Base-by-base conservation (phyloP, 2,797 vertebrate species). In the Tokudaia tokunoshimensis region DNA sequence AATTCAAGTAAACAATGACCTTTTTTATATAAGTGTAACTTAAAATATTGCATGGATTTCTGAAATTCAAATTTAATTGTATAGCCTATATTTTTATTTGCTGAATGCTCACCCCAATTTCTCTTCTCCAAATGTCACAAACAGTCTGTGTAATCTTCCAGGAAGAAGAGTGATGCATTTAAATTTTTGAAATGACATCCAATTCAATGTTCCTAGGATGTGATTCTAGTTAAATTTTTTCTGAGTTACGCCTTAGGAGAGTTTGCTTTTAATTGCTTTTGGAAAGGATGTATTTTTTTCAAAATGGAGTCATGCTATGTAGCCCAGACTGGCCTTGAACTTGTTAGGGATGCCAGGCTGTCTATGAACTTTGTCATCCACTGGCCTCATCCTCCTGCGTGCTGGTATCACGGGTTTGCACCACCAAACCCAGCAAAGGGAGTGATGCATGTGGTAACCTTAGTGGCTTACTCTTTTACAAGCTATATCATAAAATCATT, bases 31-130 rank as follows among this genome's bases (percentile, higher is more conserved):
- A n/a, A 72, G 1, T 90, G n/a, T 61, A 87, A 82, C n/a, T 63
- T 93, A 81, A 88, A 88, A 63, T 83, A 82, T 63, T 65, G 3
- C 34, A 84, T 92, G 74, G 34, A 75, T 65, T 93, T 89, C 22
- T 92, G 61, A 94, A 89, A 87, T 87, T 70, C 26, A 74, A 20
- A 92, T 89, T 89, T 89, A 89, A 89, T 34, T 76, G 17, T 20
- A 29, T 24, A 50, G 37, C 55, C 55, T 96, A 52, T 93, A 92
- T 79, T 96, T 94, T 94, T 93, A n/a, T 89, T 93, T 91, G 84
- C 20, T 93, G 55, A 84, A 93, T 74, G 76, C 26, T 65, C n/a
- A 63, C 37, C 20, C 29, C 70, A 94, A 55, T 95, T 82, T 52
- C 34, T 41, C 70, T 70, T 70, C 37, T 47, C 10, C 63, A 88